Percentiles rank a stretch among this genome's conserved stretches.
These are phyloP conservation scores for Siderastrea siderea DNA, from an alignment of 92 coral and sea anemone species.

Conservation along the genomic window DNA sequence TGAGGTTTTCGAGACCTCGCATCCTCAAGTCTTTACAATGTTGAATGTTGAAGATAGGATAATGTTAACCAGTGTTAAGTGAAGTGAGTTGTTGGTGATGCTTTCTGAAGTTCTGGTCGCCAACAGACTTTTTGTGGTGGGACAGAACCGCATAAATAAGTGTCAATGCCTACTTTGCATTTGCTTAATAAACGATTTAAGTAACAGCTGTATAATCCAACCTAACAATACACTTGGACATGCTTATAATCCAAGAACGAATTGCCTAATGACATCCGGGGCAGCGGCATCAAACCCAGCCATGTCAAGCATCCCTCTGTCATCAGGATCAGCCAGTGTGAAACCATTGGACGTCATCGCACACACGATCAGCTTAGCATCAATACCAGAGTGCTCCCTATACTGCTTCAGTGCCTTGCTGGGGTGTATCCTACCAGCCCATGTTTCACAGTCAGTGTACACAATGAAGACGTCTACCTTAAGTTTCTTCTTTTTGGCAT, in stretches of 20 bases:
- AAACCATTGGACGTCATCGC: constrained; percentile 99
- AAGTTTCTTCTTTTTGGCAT: constrained; percentile 81
- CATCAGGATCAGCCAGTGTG: constrained; percentile 96
- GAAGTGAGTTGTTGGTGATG: no score
- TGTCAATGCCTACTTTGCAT: no score
- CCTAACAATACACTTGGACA: no score
- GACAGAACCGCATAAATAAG: no score
- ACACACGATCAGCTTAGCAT: constrained; percentile 96
- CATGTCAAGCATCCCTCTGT: constrained; percentile 98
- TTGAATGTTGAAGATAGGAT: no score
- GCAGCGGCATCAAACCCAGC: constrained; percentile 98
- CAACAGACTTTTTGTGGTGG: no score
- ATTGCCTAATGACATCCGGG: constrained; percentile 90
- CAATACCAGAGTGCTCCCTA: constrained; percentile 80
- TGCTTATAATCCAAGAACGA: constrained; percentile 73
- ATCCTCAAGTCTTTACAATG: no score
- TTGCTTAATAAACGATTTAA: no score
- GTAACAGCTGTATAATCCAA: no score
- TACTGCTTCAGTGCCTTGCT: constrained; percentile 85
- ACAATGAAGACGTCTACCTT: constrained; percentile 92
- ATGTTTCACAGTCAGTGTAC: constrained; percentile 98
- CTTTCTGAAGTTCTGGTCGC: no score
- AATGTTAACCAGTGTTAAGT: no score
- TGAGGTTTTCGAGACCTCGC: no score
- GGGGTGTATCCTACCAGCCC: constrained; percentile 81